Base-by-base conservation (phyloP, 2,797 vertebrate species). In the Holocentrus rufus region DNA sequence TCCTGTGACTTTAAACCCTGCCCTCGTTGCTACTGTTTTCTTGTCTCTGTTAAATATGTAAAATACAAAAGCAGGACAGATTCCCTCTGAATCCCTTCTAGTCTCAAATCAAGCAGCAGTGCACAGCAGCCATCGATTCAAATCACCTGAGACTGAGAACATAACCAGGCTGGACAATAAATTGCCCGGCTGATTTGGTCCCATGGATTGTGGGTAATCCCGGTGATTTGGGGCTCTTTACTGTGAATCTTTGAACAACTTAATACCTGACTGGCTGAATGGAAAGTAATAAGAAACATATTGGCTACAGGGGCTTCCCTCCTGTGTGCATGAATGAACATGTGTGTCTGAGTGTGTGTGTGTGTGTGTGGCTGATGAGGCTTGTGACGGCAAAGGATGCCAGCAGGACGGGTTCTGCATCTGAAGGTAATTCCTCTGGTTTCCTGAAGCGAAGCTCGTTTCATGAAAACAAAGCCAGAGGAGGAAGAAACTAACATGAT, bases 271-370 rank as follows among this genome's bases (percentile, higher is more conserved):
- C 59, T 53, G n/a, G 63, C 74, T 81, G 60, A 71, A 76, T 77
- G 66, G 70, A 72, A 66, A 67, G 50, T 94, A 94, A 94, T 93
- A 44, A 87, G 87, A 94, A 94, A 85, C 91, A 93, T 47, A 69
- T 60, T 83, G 74, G 73, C 74, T 76, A 70, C 52, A n/a, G 30
- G 2, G 14, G 52, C 4, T 4, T 18, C 27, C 39, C 10, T 36
- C 53, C 10, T 11, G 49, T 52, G 61, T 56, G 69, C 47, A 55
- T 36, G 69, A 65, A 23, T 61, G 63, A 36, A 42, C 69, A 65
- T 63, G 60, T 58, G 30, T 60, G 69, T 68, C 39, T 44, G 61
- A 65, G 57, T 68, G 59, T 68, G 74, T 39, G 58, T 60, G 77
- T 46, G 65, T 58, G 62, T 50, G 30, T 65, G 49, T 39, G 20